phyloP scores from a whole-genome alignment of 1,140 invertebrate genomes.

The Cydia splendana region DNA sequence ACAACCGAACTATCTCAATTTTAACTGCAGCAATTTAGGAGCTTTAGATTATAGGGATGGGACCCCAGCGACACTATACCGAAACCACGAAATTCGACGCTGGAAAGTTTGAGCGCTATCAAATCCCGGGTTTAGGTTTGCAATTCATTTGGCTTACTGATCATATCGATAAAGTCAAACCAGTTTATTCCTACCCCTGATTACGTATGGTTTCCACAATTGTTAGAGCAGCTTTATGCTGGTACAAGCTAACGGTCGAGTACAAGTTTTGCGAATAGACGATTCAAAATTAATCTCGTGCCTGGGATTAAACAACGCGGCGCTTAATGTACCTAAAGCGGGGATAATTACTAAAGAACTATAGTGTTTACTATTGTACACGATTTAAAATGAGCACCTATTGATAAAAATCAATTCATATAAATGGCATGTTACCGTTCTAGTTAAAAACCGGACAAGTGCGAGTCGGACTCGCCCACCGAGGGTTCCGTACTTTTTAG shows the following conservation, averaged over 20 bases:
- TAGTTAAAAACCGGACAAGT: no score
- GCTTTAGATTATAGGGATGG: not conserved
- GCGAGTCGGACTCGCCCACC: no score
- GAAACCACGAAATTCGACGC: constrained; percentile 11
- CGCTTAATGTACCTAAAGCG: not conserved
- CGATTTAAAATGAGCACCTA: no score
- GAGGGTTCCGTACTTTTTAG: no score
- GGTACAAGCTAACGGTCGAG: not conserved
- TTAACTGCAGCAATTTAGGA: not conserved
- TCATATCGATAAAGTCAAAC: not conserved
- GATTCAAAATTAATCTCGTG: not conserved
- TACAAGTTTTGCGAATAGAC: not conserved
- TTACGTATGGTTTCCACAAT: no score
- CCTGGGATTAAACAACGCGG: not conserved
- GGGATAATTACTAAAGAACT: not conserved
- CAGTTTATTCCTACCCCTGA: not conserved
- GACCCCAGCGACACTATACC: not conserved
- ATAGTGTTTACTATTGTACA: not conserved
- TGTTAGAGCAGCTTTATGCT: not conserved
- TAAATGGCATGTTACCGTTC: no score
- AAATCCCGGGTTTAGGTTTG: not conserved
- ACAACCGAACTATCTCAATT: not conserved
- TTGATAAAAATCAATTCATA: no score
- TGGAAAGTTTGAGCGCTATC: constrained; percentile 11
- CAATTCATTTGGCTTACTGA: not conserved